Evolutionary conservation across 2,888 invertebrate genomes (phyloP).

Genomic region (Ectropis crepuscularia): DNA sequence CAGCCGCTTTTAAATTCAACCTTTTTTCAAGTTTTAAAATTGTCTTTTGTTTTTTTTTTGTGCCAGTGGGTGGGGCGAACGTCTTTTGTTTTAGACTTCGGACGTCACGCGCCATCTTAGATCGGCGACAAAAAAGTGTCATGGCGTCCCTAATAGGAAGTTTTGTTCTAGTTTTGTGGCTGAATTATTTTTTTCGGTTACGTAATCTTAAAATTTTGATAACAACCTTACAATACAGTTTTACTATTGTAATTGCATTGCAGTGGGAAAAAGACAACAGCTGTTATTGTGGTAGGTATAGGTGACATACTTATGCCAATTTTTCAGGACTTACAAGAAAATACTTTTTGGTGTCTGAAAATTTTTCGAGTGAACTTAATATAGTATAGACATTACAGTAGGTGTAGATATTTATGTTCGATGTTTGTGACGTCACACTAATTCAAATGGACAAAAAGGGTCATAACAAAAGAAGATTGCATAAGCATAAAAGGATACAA

Average conservation of each 20-base stretch:
- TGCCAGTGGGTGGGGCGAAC: conserved; percentile 72
- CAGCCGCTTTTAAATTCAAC: conserved; percentile 35
- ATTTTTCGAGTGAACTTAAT: too few relatives aligned
- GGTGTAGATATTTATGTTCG: too few relatives aligned
- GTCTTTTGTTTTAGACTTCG: conserved; percentile 80
- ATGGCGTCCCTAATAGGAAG: conserved; percentile 68
- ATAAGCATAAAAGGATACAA: too few relatives aligned
- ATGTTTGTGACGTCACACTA: too few relatives aligned
- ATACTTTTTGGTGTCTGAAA: too few relatives aligned
- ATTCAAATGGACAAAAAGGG: too few relatives aligned
- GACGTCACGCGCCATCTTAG: conserved; percentile 80
- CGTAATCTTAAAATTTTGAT: conserved; percentile 16
- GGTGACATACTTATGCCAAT: too few relatives aligned
- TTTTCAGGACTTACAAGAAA: too few relatives aligned
- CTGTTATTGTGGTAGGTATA: too few relatives aligned
- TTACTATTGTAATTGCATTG: neutral
- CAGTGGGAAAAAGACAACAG: neutral
- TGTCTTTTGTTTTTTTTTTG: conserved; percentile 45
- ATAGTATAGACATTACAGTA: too few relatives aligned
- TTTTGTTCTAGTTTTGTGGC: conserved; percentile 59
- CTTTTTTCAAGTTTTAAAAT: conserved; percentile 37
- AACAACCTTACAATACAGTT: neutral
- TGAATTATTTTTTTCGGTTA: conserved; percentile 33
- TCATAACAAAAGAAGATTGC: too few relatives aligned
- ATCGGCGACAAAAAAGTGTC: conserved; percentile 78